Conservation (phyloP, 2,888 invertebrate genomes). For the Pterostichus madidus region DNA sequence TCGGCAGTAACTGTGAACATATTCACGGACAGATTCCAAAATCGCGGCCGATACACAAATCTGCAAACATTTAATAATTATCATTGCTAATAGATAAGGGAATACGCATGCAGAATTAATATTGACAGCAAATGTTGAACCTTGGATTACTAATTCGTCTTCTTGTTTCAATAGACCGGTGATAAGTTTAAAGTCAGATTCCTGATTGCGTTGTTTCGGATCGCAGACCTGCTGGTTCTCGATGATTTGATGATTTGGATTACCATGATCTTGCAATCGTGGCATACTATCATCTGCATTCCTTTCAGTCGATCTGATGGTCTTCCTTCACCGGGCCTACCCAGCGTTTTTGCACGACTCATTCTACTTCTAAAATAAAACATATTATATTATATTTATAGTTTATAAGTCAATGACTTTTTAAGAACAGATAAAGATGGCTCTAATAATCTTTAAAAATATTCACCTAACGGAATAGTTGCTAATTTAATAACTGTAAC, state of each 20-base stretch:
- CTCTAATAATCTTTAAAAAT: no score
- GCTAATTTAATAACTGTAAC: no score
- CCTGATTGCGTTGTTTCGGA: conserved; percentile 89
- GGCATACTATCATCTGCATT: conserved; percentile 93
- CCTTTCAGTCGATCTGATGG: conserved; percentile 84
- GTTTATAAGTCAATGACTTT: not conserved
- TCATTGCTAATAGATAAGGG: conserved; percentile 53
- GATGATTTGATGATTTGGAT: conserved; percentile 95
- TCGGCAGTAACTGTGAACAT: conserved; percentile 47
- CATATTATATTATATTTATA: not conserved
- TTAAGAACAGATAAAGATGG: no score
- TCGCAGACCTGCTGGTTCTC: conserved; percentile 89
- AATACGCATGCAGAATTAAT: conserved; percentile 59
- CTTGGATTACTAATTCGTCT: conserved; percentile 35
- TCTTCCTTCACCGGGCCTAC: conserved; percentile 74
- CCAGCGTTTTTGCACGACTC: conserved; percentile 81
- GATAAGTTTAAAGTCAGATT: conserved; percentile 91
- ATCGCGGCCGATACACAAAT: conserved; percentile 45
- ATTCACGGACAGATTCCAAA: conserved; percentile 36
- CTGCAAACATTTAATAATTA: conserved; percentile 59
- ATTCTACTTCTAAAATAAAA: conserved; percentile 80
- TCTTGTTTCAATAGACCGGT: conserved; percentile 83
- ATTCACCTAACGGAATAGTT: no score
- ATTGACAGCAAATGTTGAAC: conserved; percentile 54
- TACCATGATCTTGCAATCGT: conserved; percentile 96